phyloP scores from a whole-genome alignment of 2,113 vertebrate genomes.

The Podiceps cristatus region DNA sequence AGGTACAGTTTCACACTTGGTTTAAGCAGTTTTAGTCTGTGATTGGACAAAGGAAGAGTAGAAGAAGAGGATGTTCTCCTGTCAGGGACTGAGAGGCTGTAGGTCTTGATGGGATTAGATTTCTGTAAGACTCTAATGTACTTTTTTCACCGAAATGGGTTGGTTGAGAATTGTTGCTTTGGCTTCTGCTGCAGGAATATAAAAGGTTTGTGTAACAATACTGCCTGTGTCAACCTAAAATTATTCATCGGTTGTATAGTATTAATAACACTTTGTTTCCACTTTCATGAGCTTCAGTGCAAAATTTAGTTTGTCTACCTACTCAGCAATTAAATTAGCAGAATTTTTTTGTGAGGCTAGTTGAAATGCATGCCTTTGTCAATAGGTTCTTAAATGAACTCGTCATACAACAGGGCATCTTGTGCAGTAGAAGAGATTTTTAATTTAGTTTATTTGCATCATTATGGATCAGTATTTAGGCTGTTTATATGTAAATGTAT shows the following conservation, averaged over 20 bases:
- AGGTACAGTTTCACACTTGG: neutral
- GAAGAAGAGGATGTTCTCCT: neutral
- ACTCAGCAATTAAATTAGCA: conserved; percentile 69
- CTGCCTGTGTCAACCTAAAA: neutral
- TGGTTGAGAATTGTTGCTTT: neutral
- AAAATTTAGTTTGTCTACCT: conserved; percentile 51
- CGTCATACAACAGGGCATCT: conserved; percentile 74
- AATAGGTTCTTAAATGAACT: conserved; percentile 77
- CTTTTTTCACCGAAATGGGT: neutral
- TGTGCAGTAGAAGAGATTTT: conserved; percentile 79
- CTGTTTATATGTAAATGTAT: conserved; percentile 88
- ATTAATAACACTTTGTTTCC: conserved; percentile 38
- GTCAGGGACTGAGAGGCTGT: neutral
- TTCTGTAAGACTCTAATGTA: neutral
- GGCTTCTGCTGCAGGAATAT: neutral
- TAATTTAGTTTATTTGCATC: conserved; percentile 86
- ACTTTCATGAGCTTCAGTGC: conserved; percentile 7
- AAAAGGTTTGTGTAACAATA: neutral
- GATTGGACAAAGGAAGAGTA: neutral
- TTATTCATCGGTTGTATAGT: neutral
- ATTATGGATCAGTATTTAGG: conserved; percentile 86
- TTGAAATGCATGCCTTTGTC: conserved; percentile 66
- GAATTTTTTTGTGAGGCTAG: conserved; percentile 35
- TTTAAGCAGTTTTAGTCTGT: neutral
- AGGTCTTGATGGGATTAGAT: neutral